phyloP scores from a whole-genome alignment of 2,797 vertebrate species.

The Petrocephalus schoutedeni region DNA sequence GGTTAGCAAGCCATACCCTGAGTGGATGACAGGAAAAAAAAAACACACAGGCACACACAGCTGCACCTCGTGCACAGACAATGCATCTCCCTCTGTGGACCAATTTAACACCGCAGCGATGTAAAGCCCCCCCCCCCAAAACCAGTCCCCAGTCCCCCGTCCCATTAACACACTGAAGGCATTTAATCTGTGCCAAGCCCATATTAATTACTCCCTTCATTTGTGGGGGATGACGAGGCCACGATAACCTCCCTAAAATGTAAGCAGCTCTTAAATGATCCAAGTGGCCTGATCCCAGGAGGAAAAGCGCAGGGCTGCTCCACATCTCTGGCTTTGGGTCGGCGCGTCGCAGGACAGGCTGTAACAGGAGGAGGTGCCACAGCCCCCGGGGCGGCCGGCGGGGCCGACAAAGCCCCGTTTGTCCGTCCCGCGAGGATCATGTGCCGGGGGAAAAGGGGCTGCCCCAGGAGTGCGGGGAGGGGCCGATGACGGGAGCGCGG shows the following conservation, averaged over 20 bases:
- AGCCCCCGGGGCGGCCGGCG: neutral
- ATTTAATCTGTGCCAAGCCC: neutral
- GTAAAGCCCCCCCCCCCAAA: neutral
- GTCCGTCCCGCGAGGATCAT: neutral
- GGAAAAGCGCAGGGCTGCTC: neutral
- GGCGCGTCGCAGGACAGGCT: neutral
- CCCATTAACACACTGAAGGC: neutral
- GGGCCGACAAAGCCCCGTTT: neutral
- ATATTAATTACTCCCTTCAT: neutral
- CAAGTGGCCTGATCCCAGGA: neutral
- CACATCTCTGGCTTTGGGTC: neutral
- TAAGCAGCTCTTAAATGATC: neutral
- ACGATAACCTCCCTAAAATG: constrained; percentile 26
- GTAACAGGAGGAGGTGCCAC: neutral
- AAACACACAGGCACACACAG: neutral
- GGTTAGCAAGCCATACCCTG: neutral
- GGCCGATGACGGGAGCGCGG: neutral
- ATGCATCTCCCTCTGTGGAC: neutral
- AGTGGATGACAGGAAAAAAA: neutral
- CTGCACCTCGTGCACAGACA: neutral
- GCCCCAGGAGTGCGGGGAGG: neutral
- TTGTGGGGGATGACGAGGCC: neutral
- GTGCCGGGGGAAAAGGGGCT: neutral
- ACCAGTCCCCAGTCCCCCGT: neutral
- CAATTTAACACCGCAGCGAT: neutral